Percentiles rank a stretch among this genome's conserved stretches.
Conservation (phyloP, 1,140 invertebrate genomes). For the Portunus trituberculatus region DNA sequence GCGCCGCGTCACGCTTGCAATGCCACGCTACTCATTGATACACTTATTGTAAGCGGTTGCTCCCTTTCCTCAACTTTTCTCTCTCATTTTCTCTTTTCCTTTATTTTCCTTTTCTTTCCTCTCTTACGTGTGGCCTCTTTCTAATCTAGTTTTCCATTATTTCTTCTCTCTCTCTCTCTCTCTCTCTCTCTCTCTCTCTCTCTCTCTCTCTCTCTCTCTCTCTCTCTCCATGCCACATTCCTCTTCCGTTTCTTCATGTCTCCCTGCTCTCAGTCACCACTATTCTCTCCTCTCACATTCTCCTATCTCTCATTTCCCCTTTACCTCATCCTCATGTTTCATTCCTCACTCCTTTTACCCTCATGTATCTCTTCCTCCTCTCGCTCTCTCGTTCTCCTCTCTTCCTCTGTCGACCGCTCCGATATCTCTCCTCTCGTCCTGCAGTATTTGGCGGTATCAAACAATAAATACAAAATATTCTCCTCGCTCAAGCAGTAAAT, state of each 20-base stretch:
- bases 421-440: too few relatives aligned
- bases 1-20: too few relatives aligned
- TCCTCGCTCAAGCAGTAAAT: too few relatives aligned
- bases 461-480: too few relatives aligned
- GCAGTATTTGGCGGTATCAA: too few relatives aligned
- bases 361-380: too few relatives aligned
- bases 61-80: not conserved
- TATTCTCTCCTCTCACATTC: not conserved
- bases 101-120: not conserved
- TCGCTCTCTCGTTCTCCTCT: too few relatives aligned
- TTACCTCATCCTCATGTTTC: not conserved
- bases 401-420: not conserved
- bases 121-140: not conserved
- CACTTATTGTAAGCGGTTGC: too few relatives aligned
- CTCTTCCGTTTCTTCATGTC: not conserved
- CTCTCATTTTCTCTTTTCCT: not conserved
- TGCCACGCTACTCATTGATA: too few relatives aligned
- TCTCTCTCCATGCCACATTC: not conserved
- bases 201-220: not conserved
- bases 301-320: not conserved
- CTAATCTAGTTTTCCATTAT: not conserved
- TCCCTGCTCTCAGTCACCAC: too few relatives aligned
- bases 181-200: conserved; percentile 12
- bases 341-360: not conserved
- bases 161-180: not conserved